These are phyloP conservation scores for Pemphigus obesinymphae DNA, from an alignment of 1,140 invertebrate species.

Conservation along the genomic window DNA sequence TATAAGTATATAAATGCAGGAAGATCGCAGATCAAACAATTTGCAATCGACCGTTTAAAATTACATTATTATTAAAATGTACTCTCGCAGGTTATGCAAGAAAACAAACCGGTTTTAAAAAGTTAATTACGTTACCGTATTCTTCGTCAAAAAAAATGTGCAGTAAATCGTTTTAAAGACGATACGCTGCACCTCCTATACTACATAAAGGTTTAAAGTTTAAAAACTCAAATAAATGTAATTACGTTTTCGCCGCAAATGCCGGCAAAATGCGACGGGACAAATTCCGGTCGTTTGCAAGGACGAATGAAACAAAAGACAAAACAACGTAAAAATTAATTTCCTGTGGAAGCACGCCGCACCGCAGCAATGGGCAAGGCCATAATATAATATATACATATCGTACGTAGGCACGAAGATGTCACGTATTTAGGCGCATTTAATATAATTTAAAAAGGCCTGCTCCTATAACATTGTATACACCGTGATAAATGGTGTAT, in stretches of 20 bases:
- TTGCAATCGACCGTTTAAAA: background rate
- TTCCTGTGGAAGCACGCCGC: background rate
- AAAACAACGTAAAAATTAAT: background rate
- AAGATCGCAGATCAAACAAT: too few relatives aligned
- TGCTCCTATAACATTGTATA: background rate
- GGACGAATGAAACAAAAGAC: background rate
- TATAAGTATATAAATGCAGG: too few relatives aligned
- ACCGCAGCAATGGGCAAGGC: background rate
- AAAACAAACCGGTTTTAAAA: slow-evolving; percentile 16
- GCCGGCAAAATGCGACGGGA: background rate
- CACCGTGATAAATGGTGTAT: background rate
- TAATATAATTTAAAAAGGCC: background rate
- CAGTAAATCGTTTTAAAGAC: background rate
- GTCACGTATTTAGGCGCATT: background rate
- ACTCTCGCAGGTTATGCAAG: background rate
- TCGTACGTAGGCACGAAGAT: too few relatives aligned
- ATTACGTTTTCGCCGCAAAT: background rate
- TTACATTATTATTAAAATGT: background rate
- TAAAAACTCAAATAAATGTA: background rate
- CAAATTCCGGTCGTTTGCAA: background rate
- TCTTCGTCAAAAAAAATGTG: background rate
- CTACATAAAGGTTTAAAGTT: too few relatives aligned
- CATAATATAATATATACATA: too few relatives aligned
- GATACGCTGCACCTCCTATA: too few relatives aligned
- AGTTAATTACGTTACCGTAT: background rate